These are phyloP conservation scores for Phasianus colchicus DNA, from an alignment of 2,113 vertebrate genomes.

Conservation along the genomic window DNA sequence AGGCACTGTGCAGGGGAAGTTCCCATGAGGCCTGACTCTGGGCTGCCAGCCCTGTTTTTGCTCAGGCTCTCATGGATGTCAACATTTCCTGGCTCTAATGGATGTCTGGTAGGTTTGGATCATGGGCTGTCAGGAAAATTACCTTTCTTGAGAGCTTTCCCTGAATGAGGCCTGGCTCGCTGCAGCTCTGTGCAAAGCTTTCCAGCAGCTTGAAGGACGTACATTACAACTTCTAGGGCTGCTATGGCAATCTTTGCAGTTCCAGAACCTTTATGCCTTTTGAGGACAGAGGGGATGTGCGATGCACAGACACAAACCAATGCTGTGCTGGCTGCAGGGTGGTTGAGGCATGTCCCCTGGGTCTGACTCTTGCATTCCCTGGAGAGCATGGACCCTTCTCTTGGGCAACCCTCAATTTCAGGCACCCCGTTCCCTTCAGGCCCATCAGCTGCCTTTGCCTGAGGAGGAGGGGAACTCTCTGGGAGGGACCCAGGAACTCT, in stretches of 20 bases:
- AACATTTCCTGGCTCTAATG: background rate
- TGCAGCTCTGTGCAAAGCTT: background rate
- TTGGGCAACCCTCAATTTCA: rapidly evolving
- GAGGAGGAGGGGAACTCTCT: background rate
- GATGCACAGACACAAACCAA: background rate
- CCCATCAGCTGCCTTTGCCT: background rate
- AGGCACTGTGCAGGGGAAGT: rapidly evolving
- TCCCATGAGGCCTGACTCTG: background rate
- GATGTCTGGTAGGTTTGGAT: background rate
- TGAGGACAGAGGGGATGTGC: background rate
- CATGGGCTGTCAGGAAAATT: background rate
- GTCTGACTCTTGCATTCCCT: background rate
- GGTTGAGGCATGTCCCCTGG: background rate
- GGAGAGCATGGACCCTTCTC: background rate
- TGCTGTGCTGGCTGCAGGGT: background rate
- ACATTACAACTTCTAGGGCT: background rate
- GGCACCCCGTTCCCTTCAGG: background rate
- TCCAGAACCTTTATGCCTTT: background rate
- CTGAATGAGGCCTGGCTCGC: background rate
- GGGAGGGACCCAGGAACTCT: background rate
- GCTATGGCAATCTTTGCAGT: rapidly evolving
- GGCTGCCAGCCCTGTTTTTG: background rate
- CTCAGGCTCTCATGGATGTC: background rate
- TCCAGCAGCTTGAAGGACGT: background rate
- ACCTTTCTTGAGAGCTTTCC: background rate